Conservation (phyloP, 2,113 vertebrate species). For the Sylvilagus bachmani region DNA sequence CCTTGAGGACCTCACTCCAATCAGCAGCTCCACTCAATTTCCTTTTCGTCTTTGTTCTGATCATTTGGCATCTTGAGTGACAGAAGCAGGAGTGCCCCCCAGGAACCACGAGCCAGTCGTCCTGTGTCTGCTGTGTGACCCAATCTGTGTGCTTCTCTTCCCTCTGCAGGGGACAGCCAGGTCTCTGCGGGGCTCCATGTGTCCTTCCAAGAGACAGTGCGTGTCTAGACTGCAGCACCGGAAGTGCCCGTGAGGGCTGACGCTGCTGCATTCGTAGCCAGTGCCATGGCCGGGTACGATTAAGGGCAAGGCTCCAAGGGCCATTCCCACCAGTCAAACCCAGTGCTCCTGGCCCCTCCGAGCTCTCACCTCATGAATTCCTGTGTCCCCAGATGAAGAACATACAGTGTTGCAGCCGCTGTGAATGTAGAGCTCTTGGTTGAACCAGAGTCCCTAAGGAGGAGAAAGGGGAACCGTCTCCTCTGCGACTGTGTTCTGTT, state of each 20-base stretch:
- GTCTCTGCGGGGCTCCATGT: not conserved
- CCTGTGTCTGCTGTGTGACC: not conserved
- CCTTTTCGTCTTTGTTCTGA: not conserved
- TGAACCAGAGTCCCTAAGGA: not conserved
- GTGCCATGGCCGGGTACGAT: not conserved
- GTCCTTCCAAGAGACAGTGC: not conserved
- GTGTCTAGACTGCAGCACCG: not conserved
- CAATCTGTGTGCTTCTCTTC: not conserved
- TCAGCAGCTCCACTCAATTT: not conserved
- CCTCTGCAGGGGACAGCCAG: not conserved
- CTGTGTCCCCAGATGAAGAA: rapidly evolving
- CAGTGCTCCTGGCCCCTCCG: rapidly evolving
- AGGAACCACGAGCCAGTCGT: not conserved
- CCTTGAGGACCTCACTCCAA: not conserved
- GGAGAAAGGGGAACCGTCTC: not conserved
- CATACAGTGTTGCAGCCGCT: not conserved
- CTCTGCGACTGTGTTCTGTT: not conserved
- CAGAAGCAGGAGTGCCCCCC: not conserved
- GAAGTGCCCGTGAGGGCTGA: not conserved
- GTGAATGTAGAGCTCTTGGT: not conserved
- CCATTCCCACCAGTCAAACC: not conserved
- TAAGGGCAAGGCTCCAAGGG: not conserved
- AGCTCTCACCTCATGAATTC: rapidly evolving
- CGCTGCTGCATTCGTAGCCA: not conserved
- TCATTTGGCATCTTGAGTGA: not conserved